These are phyloP conservation scores for Drosophila serrata DNA, from an alignment of 1,140 invertebrate species.

Conservation along the genomic window DNA sequence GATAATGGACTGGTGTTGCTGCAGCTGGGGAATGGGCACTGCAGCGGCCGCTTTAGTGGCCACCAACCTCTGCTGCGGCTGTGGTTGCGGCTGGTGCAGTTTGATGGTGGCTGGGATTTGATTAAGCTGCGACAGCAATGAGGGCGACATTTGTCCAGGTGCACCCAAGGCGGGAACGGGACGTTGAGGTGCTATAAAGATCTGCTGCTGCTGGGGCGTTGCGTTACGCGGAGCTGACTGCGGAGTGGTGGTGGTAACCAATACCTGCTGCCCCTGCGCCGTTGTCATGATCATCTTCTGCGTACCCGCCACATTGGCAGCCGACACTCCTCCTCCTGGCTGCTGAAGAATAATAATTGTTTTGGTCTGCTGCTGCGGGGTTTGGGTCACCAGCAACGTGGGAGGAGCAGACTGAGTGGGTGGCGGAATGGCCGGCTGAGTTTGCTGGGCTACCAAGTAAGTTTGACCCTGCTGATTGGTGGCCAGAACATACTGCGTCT, in stretches of 20 bases:
- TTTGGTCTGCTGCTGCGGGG: constrained; percentile 86
- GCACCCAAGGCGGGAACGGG: constrained; percentile 58
- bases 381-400: constrained; percentile 82
- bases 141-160: constrained; percentile 76
- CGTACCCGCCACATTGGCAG: constrained; percentile 59
- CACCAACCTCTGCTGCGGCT: constrained; percentile 37
- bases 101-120: constrained; percentile 84
- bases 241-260: constrained; percentile 86
- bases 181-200: constrained; percentile 77
- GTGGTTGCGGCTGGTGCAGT: constrained; percentile 68
- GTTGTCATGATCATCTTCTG: constrained; percentile 89
- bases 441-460: constrained; percentile 87
- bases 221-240: constrained; percentile 25
- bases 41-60: constrained; percentile 46
- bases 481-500: constrained; percentile 81
- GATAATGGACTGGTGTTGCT: constrained; percentile 84
- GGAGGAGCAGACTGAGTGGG: constrained; percentile 47
- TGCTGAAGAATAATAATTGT: constrained; percentile 91
- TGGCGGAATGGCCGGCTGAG: constrained; percentile 68
- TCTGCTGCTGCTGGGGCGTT: constrained; percentile 68
- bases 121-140: constrained; percentile 75
- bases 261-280: constrained; percentile 88
- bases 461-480: constrained; percentile 85
- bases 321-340: constrained; percentile 80
- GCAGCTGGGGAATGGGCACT: constrained; percentile 74